A percentile compares a stretch with the other conserved stretches of the same genome.
Conservation (phyloP, 2,888 invertebrate species). For the Protodeltote pygarga region DNA sequence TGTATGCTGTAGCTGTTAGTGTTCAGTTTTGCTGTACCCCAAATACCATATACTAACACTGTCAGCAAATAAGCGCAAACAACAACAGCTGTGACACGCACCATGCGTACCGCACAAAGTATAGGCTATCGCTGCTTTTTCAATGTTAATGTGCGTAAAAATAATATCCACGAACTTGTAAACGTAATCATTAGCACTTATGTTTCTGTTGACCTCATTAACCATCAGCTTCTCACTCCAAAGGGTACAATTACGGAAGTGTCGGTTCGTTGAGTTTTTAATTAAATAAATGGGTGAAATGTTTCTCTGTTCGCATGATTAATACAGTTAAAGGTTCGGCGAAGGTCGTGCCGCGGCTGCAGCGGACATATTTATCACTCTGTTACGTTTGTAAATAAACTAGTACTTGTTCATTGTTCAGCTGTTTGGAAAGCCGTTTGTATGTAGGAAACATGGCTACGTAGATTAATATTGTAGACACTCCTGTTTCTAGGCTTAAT, state of each 20-base stretch:
- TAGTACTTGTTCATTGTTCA: slow-evolving; percentile 23
- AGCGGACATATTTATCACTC: slow-evolving; percentile 49
- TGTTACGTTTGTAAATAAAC: slow-evolving; percentile 44
- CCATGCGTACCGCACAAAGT: too few relatives aligned
- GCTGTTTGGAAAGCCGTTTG: slow-evolving; percentile 10
- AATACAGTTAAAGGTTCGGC: slow-evolving; percentile 57
- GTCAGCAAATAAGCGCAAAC: too few relatives aligned
- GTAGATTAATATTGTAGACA: slow-evolving; percentile 21
- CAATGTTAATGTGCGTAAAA: too few relatives aligned
- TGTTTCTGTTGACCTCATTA: not conserved
- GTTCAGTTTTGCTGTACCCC: too few relatives aligned
- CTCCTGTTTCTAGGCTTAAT: slow-evolving; percentile 18
- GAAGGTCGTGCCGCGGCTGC: slow-evolving; percentile 53
- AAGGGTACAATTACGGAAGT: slow-evolving; percentile 16
- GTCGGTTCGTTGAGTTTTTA: slow-evolving; percentile 31
- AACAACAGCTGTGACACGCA: too few relatives aligned
- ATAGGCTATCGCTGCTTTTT: too few relatives aligned
- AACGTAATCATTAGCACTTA: not conserved
- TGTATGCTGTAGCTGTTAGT: too few relatives aligned
- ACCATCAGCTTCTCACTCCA: slow-evolving; percentile 3
- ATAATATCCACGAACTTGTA: too few relatives aligned
- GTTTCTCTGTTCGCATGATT: slow-evolving; percentile 59
- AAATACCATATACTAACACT: too few relatives aligned
- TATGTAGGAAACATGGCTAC: slow-evolving; percentile 11
- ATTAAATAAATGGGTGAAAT: slow-evolving; percentile 49